Percentiles rank a stretch among this genome's conserved stretches.
phyloP scores from a whole-genome alignment of 1,140 invertebrate genomes.

The Panulirus ornatus region DNA sequence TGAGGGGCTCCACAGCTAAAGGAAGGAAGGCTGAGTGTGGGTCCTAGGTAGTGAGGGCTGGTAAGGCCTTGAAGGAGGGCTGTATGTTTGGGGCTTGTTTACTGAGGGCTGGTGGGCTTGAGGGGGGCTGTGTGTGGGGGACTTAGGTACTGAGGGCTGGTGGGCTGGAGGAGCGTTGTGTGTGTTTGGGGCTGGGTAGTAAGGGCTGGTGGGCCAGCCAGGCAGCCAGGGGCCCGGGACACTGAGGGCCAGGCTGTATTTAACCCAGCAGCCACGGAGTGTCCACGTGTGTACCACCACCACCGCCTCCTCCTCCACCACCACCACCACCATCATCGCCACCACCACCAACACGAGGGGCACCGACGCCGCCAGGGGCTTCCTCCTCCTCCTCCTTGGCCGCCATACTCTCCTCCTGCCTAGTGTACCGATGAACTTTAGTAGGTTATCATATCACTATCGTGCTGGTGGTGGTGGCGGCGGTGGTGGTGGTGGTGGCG shows the following conservation, averaged over 20 bases:
- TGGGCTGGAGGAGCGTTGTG: not conserved
- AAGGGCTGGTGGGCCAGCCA: not conserved
- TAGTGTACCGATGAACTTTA: not conserved
- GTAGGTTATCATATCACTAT: not conserved
- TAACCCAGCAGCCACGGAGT: constrained; percentile 3
- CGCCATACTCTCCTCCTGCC: not conserved
- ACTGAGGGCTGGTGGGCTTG: not conserved
- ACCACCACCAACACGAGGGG: not conserved
- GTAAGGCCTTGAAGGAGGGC: not conserved
- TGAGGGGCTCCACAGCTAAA: not conserved
- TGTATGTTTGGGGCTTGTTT: not conserved
- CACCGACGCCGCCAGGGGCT: no score
- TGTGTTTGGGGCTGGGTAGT: not conserved
- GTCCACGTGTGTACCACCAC: not conserved
- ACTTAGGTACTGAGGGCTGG: not conserved
- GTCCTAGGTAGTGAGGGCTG: not conserved
- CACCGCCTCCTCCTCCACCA: not conserved
- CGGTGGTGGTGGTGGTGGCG: no score
- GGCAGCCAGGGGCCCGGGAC: not conserved
- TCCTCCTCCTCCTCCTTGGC: not conserved
- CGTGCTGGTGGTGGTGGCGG: no score
- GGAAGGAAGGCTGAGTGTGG: not conserved
- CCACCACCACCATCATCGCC: not conserved
- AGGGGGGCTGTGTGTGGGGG: not conserved
- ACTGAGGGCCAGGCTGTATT: constrained; percentile 27